Conservation (phyloP, 2,113 vertebrate species). For the Campylorhamphus procurvoides region DNA sequence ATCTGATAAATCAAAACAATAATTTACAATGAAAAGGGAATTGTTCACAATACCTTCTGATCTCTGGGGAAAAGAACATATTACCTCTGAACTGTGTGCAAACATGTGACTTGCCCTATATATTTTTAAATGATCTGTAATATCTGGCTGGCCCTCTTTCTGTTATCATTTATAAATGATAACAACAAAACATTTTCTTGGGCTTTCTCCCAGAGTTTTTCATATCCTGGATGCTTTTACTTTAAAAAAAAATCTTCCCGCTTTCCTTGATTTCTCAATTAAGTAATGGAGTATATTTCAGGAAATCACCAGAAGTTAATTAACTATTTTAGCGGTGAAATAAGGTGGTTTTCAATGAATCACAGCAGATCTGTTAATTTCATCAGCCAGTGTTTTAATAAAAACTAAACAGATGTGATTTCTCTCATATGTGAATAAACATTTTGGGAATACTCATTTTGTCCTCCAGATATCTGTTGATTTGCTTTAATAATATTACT, state of each 20-base stretch:
- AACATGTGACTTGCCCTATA: not conserved
- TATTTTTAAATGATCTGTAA: not conserved
- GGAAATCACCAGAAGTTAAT: not conserved
- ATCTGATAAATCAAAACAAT: slow-evolving; percentile 4
- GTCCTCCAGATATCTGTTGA: not conserved
- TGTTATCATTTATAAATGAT: not conserved
- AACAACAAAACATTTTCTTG: not conserved
- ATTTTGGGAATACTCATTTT: not conserved
- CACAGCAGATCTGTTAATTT: not conserved
- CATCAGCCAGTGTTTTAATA: not conserved
- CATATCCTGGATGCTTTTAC: not conserved
- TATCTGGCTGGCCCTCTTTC: not conserved
- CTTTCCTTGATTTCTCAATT: not conserved
- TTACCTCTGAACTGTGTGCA: not conserved
- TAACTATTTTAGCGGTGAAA: not conserved
- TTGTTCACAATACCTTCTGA: not conserved
- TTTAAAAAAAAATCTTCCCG: not conserved
- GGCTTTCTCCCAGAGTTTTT: not conserved
- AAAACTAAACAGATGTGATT: not conserved
- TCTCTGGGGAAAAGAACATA: not conserved
- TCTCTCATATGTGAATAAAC: not conserved
- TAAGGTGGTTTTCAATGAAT: not conserved
- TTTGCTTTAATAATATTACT: not conserved
- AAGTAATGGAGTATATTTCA: not conserved
- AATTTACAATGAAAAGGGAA: not conserved